Evolutionary conservation across 1,140 invertebrate genomes (phyloP).

Genomic region (Lineus longissimus): DNA sequence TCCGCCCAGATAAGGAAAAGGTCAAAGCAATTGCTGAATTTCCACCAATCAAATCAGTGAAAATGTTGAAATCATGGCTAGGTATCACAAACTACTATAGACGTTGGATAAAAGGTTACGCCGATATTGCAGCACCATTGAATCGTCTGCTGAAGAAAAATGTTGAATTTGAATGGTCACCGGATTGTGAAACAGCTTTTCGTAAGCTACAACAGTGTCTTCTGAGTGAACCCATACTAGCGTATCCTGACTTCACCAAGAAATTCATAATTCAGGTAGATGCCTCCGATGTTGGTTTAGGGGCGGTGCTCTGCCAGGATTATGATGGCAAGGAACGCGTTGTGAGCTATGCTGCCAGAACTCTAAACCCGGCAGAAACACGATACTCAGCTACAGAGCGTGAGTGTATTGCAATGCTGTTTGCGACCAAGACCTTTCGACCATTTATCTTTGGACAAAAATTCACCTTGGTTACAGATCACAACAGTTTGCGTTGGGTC

Average conservation of each 20-base stretch:
- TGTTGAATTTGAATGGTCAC: background rate
- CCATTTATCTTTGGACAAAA: no score
- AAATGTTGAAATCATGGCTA: slow-evolving; percentile 27
- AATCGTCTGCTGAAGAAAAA: slow-evolving; percentile 9
- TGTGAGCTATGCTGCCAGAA: no score
- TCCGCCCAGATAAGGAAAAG: slow-evolving; percentile 24
- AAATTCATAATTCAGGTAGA: slow-evolving; percentile 28
- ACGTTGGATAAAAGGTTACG: slow-evolving; percentile 22
- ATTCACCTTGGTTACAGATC: no score
- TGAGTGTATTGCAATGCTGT: no score
- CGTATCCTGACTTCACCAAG: slow-evolving; percentile 19
- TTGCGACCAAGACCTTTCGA: no score
- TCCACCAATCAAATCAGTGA: slow-evolving; percentile 23
- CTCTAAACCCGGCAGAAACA: no score
- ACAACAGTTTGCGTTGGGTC: no score
- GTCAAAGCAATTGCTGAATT: slow-evolving; percentile 24
- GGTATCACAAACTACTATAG: slow-evolving; percentile 23
- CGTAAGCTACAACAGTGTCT: slow-evolving; percentile 2
- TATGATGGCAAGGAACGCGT: slow-evolving; percentile 12
- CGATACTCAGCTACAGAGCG: no score
- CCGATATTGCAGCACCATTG: slow-evolving; percentile 18
- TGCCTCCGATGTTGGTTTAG: slow-evolving; percentile 25
- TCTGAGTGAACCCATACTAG: slow-evolving; percentile 18
- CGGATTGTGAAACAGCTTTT: slow-evolving; percentile 10
- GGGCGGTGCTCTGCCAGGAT: slow-evolving; percentile 32